Percentiles rank a stretch among this genome's conserved stretches.
phyloP scores from a whole-genome alignment of 2,797 vertebrate genomes.

The Tangara arthus region DNA sequence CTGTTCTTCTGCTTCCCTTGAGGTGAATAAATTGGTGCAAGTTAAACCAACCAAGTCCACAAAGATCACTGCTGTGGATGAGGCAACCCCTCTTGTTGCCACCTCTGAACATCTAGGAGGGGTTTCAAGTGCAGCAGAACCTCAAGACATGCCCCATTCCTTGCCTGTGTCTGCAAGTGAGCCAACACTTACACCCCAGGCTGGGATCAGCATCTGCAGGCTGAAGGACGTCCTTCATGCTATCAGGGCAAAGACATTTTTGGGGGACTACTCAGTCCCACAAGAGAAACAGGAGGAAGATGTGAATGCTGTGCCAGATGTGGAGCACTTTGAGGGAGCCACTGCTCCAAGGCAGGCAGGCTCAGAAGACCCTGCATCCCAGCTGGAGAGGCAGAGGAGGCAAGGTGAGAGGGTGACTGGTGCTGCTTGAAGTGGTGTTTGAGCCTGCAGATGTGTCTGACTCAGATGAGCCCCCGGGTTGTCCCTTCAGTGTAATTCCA shows the following conservation, averaged over 20 bases:
- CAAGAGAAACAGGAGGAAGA: not conserved
- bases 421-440: not conserved
- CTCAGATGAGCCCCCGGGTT: not conserved
- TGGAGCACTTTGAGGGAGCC: not conserved
- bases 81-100: not conserved
- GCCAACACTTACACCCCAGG: not conserved
- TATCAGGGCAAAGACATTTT: not conserved
- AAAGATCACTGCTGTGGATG: not conserved
- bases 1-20: not conserved
- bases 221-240: not conserved
- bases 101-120: not conserved
- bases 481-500: not conserved
- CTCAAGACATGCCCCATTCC: not conserved
- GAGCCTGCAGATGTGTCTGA: not conserved
- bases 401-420: conserved; percentile 42
- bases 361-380: not conserved
- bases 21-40: conserved; percentile 64
- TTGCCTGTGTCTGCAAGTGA: not conserved
- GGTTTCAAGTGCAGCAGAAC: not conserved
- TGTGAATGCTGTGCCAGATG: not conserved
- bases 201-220: not conserved
- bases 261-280: not conserved
- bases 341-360: not conserved
- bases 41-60: not conserved
- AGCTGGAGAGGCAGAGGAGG: not conserved